These are phyloP conservation scores for Drosophila serrata DNA, from an alignment of 1,140 invertebrate genomes.

Conservation along the genomic window DNA sequence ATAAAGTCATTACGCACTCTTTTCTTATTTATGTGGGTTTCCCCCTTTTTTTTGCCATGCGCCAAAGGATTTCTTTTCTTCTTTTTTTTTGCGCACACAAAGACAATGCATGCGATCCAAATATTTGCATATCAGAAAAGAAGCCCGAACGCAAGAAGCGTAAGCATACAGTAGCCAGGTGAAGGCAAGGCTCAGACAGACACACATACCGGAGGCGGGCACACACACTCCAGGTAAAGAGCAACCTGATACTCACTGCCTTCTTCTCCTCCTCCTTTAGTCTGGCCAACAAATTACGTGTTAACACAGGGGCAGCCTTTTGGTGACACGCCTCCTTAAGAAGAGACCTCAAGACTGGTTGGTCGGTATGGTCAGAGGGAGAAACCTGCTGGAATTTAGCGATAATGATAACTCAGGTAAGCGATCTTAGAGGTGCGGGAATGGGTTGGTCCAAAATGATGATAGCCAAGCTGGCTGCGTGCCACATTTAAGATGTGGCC, in stretches of 20 bases:
- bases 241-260: slow-evolving; percentile 39
- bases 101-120: slow-evolving; percentile 50
- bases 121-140: slow-evolving; percentile 71
- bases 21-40: slow-evolving; percentile 14
- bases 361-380: slow-evolving; percentile 1
- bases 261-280: slow-evolving; percentile 9
- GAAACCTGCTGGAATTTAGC: slow-evolving; percentile 59
- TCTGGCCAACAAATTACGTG: slow-evolving; percentile 72
- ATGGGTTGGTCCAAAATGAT: slow-evolving; percentile 11
- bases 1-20: slow-evolving; percentile 79
- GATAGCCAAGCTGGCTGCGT: slow-evolving; percentile 23
- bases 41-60: slow-evolving; percentile 38
- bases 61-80: slow-evolving; percentile 31
- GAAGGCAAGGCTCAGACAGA: slow-evolving; percentile 1
- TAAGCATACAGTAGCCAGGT: slow-evolving; percentile 36
- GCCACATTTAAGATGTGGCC: slow-evolving; percentile 10
- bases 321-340: slow-evolving; percentile 61
- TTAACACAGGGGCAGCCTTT: slow-evolving; percentile 71
- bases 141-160: slow-evolving; percentile 18
- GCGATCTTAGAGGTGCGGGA: slow-evolving; percentile 23
- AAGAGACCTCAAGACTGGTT: slow-evolving; percentile 21
- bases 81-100: slow-evolving; percentile 1
- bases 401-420: slow-evolving; percentile 69
- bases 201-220: slow-evolving; percentile 17
- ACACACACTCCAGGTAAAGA: slow-evolving; percentile 31